phyloP scores from a whole-genome alignment of 2,888 invertebrate species.

The Acanthosepion lycidas region DNA sequence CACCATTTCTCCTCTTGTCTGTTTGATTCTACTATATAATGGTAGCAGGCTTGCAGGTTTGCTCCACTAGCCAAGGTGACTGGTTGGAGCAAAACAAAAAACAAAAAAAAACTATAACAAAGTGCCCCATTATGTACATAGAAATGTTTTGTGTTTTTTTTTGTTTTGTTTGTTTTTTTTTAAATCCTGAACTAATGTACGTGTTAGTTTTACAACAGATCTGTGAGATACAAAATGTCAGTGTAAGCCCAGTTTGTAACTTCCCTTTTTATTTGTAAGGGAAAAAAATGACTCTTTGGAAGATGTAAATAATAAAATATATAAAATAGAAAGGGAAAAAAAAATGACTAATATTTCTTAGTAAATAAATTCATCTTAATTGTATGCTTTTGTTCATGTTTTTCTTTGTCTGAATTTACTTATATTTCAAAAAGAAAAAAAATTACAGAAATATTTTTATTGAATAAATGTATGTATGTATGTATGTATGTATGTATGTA shows the following conservation, averaged over 20 bases:
- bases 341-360: background rate
- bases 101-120: background rate
- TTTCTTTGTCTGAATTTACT: background rate
- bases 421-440: too few species aligned
- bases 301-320: background rate
- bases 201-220: slow-evolving; percentile 33
- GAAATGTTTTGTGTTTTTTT: background rate
- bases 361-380: slow-evolving; percentile 33
- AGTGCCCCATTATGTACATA: slow-evolving; percentile 33
- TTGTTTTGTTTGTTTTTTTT: too few species aligned
- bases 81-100: background rate
- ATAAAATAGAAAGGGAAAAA: background rate
- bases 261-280: background rate
- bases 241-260: background rate
- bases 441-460: too few species aligned
- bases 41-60: background rate
- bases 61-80: background rate
- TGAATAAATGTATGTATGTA: too few species aligned
- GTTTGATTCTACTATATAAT: background rate
- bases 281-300: background rate
- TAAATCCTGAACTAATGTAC: background rate
- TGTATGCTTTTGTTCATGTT: background rate
- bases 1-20: background rate
- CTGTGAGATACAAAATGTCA: slow-evolving; percentile 9
- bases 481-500: too few species aligned